Conservation (phyloP, 2,797 vertebrate genomes). For the Epinephelus malabaricus region DNA sequence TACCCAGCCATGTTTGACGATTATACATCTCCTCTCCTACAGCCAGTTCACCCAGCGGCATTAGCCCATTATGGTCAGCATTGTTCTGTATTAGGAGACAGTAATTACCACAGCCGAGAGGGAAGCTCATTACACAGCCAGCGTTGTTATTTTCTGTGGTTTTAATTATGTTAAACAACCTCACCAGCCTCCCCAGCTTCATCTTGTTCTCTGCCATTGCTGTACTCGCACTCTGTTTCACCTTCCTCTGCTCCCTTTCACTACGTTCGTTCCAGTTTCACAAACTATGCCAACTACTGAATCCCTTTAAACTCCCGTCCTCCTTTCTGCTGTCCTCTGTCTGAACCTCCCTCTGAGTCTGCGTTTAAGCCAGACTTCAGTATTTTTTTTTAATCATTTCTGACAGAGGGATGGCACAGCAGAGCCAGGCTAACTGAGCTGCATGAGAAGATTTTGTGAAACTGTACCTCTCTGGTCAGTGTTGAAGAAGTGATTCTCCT, state of each 20-base stretch:
- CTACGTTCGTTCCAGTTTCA: constrained; percentile 57
- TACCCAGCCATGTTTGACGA: constrained; percentile 23
- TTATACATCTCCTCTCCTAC: constrained; percentile 12
- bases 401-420: constrained; percentile 59
- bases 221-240: constrained; percentile 51
- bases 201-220: constrained; percentile 15
- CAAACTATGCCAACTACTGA: constrained; percentile 56
- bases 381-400: constrained; percentile 40
- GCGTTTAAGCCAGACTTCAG: constrained; percentile 44
- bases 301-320: constrained; percentile 48
- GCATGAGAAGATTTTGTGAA: constrained; percentile 23
- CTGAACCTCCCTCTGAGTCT: constrained; percentile 66
- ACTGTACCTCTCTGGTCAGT: neutral
- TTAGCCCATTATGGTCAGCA: constrained; percentile 41
- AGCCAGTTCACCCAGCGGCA: constrained; percentile 29
- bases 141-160: constrained; percentile 55
- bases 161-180: constrained; percentile 71
- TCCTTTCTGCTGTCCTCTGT: constrained; percentile 61
- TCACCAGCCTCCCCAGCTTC: constrained; percentile 38
- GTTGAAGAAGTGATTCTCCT: constrained; percentile 11
- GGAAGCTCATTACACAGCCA: constrained; percentile 61
- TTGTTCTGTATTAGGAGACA: constrained; percentile 66
- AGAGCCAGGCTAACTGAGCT: constrained; percentile 42
- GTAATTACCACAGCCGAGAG: constrained; percentile 68
- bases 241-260: constrained; percentile 55